Evolutionary conservation across 2,888 invertebrate genomes (phyloP).

Genomic region (Cremastobaeus sp.): DNA sequence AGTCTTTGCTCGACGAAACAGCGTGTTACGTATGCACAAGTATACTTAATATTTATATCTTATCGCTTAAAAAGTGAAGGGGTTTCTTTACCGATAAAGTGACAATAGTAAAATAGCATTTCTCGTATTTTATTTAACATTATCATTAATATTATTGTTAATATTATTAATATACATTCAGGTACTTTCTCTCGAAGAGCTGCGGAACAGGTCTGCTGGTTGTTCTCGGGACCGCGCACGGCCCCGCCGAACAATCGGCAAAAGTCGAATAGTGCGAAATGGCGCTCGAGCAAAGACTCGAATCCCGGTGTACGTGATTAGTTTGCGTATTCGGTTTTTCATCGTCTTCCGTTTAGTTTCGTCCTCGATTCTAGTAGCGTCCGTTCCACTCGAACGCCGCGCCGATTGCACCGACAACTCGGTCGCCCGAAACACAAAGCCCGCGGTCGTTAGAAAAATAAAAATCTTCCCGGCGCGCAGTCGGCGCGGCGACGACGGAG

Average conservation of each 20-base stretch:
- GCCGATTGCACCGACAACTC: slow-evolving; percentile 7
- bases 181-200: slow-evolving; percentile 69
- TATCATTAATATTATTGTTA: slow-evolving; percentile 52
- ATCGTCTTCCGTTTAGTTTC: slow-evolving; percentile 3
- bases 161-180: slow-evolving; percentile 65
- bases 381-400: slow-evolving; percentile 2
- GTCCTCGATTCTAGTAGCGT: slow-evolving; percentile 4
- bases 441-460: slow-evolving; percentile 25
- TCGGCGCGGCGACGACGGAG: slow-evolving; percentile 18
- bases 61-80: slow-evolving; percentile 50
- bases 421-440: slow-evolving; percentile 3
- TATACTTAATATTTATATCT: slow-evolving; percentile 36
- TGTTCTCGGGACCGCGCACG: slow-evolving; percentile 13
- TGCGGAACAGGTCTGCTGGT: slow-evolving; percentile 61
- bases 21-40: slow-evolving; percentile 37
- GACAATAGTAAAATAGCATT: slow-evolving; percentile 72
- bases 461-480: slow-evolving; percentile 26
- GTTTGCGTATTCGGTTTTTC: slow-evolving; percentile 4
- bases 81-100: slow-evolving; percentile 66
- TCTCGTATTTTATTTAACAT: slow-evolving; percentile 63
- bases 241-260: slow-evolving; percentile 31
- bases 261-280: slow-evolving; percentile 51
- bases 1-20: slow-evolving; percentile 58
- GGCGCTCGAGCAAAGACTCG: slow-evolving; percentile 61
- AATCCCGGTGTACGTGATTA: slow-evolving; percentile 20